These are phyloP conservation scores for Amblyornis subalaris DNA, from an alignment of 2,113 vertebrate species.

Conservation along the genomic window DNA sequence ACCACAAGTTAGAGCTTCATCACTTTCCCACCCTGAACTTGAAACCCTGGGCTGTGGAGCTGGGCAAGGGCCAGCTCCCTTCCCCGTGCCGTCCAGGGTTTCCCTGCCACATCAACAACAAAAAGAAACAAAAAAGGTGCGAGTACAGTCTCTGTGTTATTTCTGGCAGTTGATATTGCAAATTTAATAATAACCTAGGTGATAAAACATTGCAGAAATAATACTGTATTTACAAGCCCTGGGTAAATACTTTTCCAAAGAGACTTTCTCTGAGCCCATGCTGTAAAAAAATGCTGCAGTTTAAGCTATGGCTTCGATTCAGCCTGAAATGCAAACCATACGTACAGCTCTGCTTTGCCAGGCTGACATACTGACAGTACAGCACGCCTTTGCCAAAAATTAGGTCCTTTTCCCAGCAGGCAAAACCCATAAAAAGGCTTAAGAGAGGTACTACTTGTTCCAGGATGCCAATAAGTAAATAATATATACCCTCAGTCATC, in stretches of 20 bases:
- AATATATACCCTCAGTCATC: not conserved
- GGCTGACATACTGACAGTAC: not conserved
- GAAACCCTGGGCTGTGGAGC: not conserved
- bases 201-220: not conserved
- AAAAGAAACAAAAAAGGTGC: not conserved
- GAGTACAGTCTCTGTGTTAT: not conserved
- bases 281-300: not conserved
- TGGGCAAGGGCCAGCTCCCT: not conserved
- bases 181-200: not conserved
- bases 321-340: conserved; percentile 37
- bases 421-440: not conserved
- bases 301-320: not conserved
- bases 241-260: not conserved
- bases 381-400: not conserved
- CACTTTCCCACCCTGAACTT: not conserved
- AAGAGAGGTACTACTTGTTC: not conserved
- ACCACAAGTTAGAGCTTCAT: not conserved
- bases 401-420: not conserved
- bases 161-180: not conserved
- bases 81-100: not conserved
- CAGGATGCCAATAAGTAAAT: not conserved
- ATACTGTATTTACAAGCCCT: not conserved
- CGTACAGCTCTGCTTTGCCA: not conserved
- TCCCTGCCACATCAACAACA: conserved; percentile 36
- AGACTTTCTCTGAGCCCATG: not conserved